Evolutionary conservation across 1,140 invertebrate genomes (phyloP), one percentile per base, ranked within the genome.

Genomic region (Cydia fagiglandana): DNA sequence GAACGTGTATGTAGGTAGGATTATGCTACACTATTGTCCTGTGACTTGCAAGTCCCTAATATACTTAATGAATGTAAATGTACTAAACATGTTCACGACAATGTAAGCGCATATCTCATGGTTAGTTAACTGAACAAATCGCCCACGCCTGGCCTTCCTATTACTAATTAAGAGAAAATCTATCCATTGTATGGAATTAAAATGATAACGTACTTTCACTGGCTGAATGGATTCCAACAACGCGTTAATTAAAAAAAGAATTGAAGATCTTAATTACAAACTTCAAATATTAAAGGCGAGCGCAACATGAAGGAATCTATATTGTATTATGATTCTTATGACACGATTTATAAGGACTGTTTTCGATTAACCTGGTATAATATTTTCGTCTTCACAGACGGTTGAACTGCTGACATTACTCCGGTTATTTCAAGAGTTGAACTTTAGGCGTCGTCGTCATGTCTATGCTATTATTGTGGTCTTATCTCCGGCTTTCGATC

Each of bases 381-480:
- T 68, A 64, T 75, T 75, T 68, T 77, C 56, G 56, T 24, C 66
- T 38, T 41, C 64, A 34, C 64, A 70, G 66, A 70, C 66, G 17
- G 66, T 70, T 70, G 66, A 70, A 70, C 66, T 38, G n/a, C 64
- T 79, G 80, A 80, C 81, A 79, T 81, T 81, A 82, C 76, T 78
- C 73, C 20, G 70, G 78, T 82, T 84, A 84, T 83, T 83, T 84
- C 81, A 79, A 83, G 81, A 81, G 64, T 20, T 84, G 83, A 84
- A 84, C 83, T 84, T 84, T 84, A 83, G 66, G 66, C 66, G 66
- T 30, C 66, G 66, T 20, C 30, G 66, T 20, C 34, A 17, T 70
- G 66, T 70, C 66, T 70, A 70, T 70, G 66, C 66, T 70, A 38
- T 70, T 70, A 70, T 70, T 70, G 66, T 70, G 15, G 15, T 70